Evolutionary conservation across 2,113 vertebrate genomes (phyloP).

Genomic region (Ptilorrhoa leucosticta): DNA sequence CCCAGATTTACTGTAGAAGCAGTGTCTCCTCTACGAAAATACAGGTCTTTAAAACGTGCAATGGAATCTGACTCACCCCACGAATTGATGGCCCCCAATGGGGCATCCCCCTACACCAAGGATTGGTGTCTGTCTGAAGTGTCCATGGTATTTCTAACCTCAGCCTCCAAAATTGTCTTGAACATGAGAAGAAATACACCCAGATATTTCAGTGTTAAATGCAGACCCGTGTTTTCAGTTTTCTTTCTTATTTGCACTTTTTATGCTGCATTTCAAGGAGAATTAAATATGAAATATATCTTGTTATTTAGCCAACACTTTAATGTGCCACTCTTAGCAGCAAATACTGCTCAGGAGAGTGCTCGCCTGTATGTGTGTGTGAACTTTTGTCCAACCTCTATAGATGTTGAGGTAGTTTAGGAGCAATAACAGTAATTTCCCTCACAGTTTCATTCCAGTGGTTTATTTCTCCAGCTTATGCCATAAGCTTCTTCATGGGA

Average conservation of each 20-base stretch:
- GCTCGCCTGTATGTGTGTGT: neutral
- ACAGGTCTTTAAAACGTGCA: neutral
- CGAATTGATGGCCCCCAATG: rapidly evolving
- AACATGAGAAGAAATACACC: neutral
- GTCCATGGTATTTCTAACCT: neutral
- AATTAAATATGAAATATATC: neutral
- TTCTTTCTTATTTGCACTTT: neutral
- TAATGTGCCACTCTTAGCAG: neutral
- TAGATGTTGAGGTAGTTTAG: neutral
- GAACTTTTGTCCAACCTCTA: neutral
- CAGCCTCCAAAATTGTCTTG: neutral
- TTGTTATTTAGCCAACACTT: neutral
- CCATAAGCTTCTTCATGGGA: neutral
- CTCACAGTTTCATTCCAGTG: neutral
- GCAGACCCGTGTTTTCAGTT: neutral
- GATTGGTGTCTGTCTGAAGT: neutral
- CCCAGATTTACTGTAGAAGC: neutral
- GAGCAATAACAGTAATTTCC: slow-evolving; percentile 17
- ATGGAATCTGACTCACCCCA: neutral
- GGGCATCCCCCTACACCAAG: neutral
- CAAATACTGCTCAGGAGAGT: neutral
- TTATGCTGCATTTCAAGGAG: neutral
- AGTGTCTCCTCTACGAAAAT: neutral
- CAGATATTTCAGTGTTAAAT: neutral
- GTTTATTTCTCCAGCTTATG: slow-evolving; percentile 27